Conservation (phyloP, 2,888 invertebrate genomes). For the Macrophya annulata region DNA sequence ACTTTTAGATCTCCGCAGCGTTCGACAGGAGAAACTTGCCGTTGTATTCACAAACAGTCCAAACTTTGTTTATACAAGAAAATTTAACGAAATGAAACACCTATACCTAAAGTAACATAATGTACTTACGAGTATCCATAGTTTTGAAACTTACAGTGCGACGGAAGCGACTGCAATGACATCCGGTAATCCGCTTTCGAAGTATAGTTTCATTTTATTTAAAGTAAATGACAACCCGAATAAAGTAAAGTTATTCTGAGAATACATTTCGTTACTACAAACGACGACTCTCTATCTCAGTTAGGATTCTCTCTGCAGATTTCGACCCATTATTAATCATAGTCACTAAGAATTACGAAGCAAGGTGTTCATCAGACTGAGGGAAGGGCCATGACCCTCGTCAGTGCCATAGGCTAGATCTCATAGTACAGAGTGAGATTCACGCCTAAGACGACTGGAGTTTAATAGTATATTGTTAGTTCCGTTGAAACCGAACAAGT, state of each 20-base stretch:
- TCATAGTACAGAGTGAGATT: not conserved
- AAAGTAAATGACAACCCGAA: not conserved
- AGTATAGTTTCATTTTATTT: not conserved
- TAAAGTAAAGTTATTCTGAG: not conserved
- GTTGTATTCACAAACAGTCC: not conserved
- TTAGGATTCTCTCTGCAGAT: not conserved
- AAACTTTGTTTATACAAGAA: not conserved
- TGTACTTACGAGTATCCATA: not conserved
- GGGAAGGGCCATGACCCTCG: slow-evolving; percentile 27
- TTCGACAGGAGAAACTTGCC: not conserved
- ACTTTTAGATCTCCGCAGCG: not conserved
- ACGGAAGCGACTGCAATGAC: not conserved
- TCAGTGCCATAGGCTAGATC: slow-evolving; percentile 29
- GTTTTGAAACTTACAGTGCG: slow-evolving; percentile 25
- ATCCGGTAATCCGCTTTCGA: slow-evolving; percentile 15
- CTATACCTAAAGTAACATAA: not conserved
- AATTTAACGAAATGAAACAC: slow-evolving; percentile 1
- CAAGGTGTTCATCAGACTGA: slow-evolving; percentile 20
- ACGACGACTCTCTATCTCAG: not conserved
- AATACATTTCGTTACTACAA: not conserved
- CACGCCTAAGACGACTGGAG: not conserved
- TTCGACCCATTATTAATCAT: slow-evolving; percentile 35
- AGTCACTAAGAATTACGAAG: not conserved
- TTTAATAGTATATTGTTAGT: not conserved
- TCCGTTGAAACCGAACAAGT: not conserved